A percentile compares a stretch with the other conserved stretches of the same genome.
Conservation (phyloP, 2,797 vertebrate species). For the Acipenser oxyrinchus region DNA sequence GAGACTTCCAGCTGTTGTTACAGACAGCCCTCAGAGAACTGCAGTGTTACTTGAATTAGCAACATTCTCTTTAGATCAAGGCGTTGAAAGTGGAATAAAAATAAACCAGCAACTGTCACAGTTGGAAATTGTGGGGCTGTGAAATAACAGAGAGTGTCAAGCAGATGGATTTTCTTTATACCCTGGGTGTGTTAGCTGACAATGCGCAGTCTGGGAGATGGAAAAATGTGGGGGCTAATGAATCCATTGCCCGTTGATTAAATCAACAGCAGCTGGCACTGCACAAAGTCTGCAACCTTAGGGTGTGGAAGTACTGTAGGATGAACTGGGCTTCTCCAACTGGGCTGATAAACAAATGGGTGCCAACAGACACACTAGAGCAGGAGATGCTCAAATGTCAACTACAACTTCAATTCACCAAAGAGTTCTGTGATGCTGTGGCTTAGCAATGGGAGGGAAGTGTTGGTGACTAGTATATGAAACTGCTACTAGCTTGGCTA, state of each 20-base stretch:
- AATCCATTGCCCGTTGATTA: not conserved
- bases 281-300: too few species aligned
- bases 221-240: not conserved
- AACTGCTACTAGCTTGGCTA: too few species aligned
- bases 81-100: slow-evolving; percentile 3
- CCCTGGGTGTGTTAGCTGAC: not conserved
- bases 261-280: not conserved
- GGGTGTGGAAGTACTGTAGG: too few species aligned
- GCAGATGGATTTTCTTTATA: not conserved
- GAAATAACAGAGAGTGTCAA: not conserved
- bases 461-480: too few species aligned
- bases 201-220: slow-evolving; percentile 2
- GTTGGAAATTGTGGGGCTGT: not conserved
- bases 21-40: not conserved
- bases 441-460: too few species aligned
- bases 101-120: not conserved
- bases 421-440: too few species aligned
- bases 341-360: not conserved
- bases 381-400: too few species aligned
- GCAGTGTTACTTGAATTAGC: not conserved
- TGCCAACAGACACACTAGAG: not conserved
- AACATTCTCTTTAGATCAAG: not conserved
- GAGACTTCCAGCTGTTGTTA: slow-evolving; percentile 7
- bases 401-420: too few species aligned
- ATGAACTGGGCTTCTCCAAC: too few species aligned